A percentile compares a stretch with the other conserved stretches of the same genome.
Evolutionary conservation across 1,140 invertebrate species (phyloP).

Genomic region (Hestina assimilis): DNA sequence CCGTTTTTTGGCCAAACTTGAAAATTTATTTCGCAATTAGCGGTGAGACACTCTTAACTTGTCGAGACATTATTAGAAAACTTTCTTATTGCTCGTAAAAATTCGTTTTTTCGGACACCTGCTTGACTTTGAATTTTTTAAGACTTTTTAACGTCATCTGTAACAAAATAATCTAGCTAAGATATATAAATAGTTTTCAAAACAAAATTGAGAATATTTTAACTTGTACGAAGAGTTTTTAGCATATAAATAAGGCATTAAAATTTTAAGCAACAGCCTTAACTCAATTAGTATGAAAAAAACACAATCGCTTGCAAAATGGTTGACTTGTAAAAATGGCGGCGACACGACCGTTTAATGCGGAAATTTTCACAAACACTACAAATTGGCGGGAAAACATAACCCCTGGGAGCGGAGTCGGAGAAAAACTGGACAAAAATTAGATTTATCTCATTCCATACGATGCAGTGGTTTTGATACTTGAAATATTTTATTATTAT

Average conservation of each 20-base stretch:
- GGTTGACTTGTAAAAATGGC: conserved; percentile 27
- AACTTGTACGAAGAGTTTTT: background rate
- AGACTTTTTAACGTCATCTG: background rate
- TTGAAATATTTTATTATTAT: conserved; percentile 23
- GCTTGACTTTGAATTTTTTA: conserved; percentile 25
- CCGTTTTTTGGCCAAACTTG: conserved; percentile 61
- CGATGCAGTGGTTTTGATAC: conserved; percentile 41
- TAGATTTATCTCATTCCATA: conserved; percentile 54
- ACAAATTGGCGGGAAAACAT: conserved; percentile 61
- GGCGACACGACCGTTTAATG: conserved; percentile 47
- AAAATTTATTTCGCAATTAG: conserved; percentile 72
- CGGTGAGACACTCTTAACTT: conserved; percentile 47
- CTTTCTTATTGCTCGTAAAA: conserved; percentile 63
- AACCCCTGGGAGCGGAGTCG: conserved; percentile 43
- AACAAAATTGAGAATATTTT: no score
- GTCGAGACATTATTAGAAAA: conserved; percentile 66
- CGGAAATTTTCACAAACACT: conserved; percentile 59
- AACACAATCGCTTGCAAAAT: conserved; percentile 9
- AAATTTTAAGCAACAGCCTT: background rate
- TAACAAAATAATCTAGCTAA: no score
- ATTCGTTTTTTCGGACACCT: conserved; percentile 53
- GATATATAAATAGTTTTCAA: no score
- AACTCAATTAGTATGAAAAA: background rate
- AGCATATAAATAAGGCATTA: background rate
- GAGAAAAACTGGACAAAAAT: conserved; percentile 69